Percentiles rank a stretch among this genome's conserved stretches.
Evolutionary conservation across 2,888 invertebrate genomes (phyloP).

Genomic region (Luffia ferchaultella): DNA sequence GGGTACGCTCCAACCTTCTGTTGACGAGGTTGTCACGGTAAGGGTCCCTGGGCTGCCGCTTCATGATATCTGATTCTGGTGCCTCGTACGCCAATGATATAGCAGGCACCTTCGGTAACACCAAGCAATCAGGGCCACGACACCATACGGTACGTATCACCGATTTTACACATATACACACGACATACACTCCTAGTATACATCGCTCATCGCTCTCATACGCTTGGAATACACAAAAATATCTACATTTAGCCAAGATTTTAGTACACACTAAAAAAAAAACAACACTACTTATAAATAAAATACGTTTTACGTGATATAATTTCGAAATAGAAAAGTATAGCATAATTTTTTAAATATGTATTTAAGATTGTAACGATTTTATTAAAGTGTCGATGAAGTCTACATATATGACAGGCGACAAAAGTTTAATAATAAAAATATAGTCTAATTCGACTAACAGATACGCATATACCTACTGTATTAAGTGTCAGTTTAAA

Average conservation of each 20-base stretch:
- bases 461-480: neutral
- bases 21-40: slow-evolving; percentile 98
- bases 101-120: slow-evolving; percentile 90
- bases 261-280: too few species aligned
- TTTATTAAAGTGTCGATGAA: too few species aligned
- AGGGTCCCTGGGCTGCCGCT: slow-evolving; percentile 97
- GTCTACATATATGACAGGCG: too few species aligned
- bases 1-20: slow-evolving; percentile 82
- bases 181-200: slow-evolving; percentile 37
- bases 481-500: too few species aligned
- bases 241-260: slow-evolving; percentile 23
- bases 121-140: slow-evolving; percentile 60
- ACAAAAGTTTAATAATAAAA: neutral
- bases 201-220: slow-evolving; percentile 25
- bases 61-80: slow-evolving; percentile 99
- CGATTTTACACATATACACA: slow-evolving; percentile 25
- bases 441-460: too few species aligned
- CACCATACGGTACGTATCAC: slow-evolving; percentile 24
- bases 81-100: slow-evolving; percentile 99
- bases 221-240: slow-evolving; percentile 29
- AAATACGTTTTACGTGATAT: too few species aligned
- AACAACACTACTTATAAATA: too few species aligned
- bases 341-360: too few species aligned
- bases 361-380: too few species aligned
- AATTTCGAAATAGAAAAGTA: too few species aligned